Conservation (phyloP, 2,113 vertebrate genomes). For the Chroicocephalus ridibundus region DNA sequence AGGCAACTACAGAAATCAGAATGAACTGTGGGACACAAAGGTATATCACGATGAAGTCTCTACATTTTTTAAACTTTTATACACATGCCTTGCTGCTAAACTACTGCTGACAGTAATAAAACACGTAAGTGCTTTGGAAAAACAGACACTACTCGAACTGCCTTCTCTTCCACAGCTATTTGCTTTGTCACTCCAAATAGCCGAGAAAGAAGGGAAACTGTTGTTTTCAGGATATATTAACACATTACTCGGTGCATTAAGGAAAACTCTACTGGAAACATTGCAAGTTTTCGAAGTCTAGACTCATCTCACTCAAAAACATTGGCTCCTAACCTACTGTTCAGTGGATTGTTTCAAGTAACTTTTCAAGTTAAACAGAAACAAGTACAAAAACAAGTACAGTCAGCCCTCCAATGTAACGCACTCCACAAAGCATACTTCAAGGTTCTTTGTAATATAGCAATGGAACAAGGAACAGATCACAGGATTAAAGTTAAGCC, state of each 20-base stretch:
- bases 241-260: not conserved
- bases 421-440: not conserved
- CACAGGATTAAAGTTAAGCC: not conserved
- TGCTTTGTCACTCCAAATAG: not conserved
- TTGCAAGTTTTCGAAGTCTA: not conserved
- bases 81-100: not conserved
- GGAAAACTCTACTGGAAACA: not conserved
- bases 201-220: not conserved
- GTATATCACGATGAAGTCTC: not conserved
- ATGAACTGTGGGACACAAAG: not conserved
- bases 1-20: not conserved
- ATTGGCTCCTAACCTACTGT: not conserved
- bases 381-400: not conserved
- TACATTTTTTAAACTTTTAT: not conserved
- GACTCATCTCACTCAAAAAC: not conserved
- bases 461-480: slow-evolving; percentile 38
- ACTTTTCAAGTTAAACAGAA: not conserved
- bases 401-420: not conserved
- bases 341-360: not conserved
- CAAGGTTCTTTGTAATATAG: not conserved
- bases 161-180: not conserved
- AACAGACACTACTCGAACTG: not conserved
- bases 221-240: not conserved
- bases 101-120: not conserved
- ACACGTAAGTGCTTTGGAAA: not conserved